Percentiles rank a stretch among this genome's conserved stretches.
Conservation (phyloP, 2,888 invertebrate genomes). For the Philonicus albiceps region DNA sequence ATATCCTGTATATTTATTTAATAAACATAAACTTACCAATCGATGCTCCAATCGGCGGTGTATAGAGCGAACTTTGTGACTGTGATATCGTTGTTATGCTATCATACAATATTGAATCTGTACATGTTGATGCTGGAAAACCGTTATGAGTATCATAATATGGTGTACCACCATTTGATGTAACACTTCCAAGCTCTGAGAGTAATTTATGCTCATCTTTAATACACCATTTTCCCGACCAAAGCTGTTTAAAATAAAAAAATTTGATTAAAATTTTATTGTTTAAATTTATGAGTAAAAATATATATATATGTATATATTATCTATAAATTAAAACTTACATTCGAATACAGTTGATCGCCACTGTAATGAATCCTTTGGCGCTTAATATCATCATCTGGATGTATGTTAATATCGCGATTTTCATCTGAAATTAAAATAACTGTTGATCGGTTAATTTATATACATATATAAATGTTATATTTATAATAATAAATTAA, state of each 20-base stretch:
- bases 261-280: neutral
- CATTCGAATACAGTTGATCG: constrained; percentile 88
- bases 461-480: neutral
- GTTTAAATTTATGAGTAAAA: too few species aligned
- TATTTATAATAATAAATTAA: neutral
- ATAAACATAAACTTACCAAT: constrained; percentile 74
- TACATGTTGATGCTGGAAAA: constrained; percentile 58
- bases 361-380: constrained; percentile 88
- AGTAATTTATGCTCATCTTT: constrained; percentile 90
- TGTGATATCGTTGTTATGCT: constrained; percentile 77
- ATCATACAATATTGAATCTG: constrained; percentile 72
- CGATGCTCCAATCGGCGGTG: constrained; percentile 76
- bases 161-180: constrained; percentile 63
- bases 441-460: constrained; percentile 43
- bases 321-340: constrained; percentile 69
- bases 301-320: too few species aligned
- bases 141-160: constrained; percentile 67
- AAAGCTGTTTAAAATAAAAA: constrained; percentile 68
- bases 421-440: constrained; percentile 77
- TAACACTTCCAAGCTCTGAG: constrained; percentile 77
- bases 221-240: constrained; percentile 89
- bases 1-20: too few species aligned
- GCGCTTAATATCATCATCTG: constrained; percentile 87
- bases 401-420: constrained; percentile 85
- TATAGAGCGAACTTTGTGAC: constrained; percentile 77